A percentile compares a stretch with the other conserved stretches of the same genome.
phyloP scores from a whole-genome alignment of 2,888 invertebrate genomes.

The Ditylenchus weischeri region DNA sequence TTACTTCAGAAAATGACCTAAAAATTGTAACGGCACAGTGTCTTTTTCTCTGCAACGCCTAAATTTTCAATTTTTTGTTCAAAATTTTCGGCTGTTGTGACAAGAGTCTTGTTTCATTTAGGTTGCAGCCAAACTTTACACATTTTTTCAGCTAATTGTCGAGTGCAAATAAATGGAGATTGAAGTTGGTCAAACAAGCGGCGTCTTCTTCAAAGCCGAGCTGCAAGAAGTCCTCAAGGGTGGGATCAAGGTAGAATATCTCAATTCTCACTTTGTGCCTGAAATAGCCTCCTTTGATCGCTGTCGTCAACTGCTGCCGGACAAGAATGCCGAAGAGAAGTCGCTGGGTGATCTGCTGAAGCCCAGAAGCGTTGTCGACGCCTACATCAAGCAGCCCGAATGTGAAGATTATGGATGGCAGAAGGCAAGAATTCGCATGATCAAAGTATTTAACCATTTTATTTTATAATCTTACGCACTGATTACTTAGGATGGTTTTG shows the following conservation, averaged over 20 bases:
- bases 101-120: too few relatives aligned
- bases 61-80: too few relatives aligned
- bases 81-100: too few relatives aligned
- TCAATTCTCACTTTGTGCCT: not conserved
- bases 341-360: not conserved
- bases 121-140: too few relatives aligned
- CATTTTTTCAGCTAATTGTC: too few relatives aligned
- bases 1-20: too few relatives aligned
- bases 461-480: not conserved
- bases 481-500: not conserved
- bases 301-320: not conserved
- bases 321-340: not conserved
- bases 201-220: slow-evolving; percentile 1
- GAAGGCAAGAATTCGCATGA: not conserved
- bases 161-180: not conserved
- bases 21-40: too few relatives aligned
- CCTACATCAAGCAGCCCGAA: slow-evolving; percentile 5
- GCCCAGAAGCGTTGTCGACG: not conserved
- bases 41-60: too few relatives aligned
- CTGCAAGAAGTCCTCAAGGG: not conserved
- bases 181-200: slow-evolving; percentile 3
- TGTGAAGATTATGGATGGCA: not conserved
- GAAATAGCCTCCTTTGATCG: slow-evolving; percentile 7
- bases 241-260: not conserved
- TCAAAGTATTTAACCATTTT: not conserved